Conservation (phyloP, 2,797 vertebrate species). For the Thamnophis elegans region DNA sequence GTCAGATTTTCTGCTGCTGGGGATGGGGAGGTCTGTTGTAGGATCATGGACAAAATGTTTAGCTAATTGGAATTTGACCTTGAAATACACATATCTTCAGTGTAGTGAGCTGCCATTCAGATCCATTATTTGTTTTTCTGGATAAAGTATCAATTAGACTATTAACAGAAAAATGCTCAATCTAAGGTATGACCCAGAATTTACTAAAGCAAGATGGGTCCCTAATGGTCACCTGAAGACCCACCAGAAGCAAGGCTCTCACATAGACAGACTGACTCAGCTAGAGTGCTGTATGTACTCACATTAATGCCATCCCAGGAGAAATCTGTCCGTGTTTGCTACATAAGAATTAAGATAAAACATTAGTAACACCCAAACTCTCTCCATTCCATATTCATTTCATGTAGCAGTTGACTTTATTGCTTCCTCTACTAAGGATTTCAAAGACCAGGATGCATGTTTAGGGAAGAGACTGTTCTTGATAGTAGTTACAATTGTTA, state of each 20-base stretch:
- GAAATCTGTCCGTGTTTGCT: slow-evolving; percentile 95
- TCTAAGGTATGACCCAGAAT: background rate
- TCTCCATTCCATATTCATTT: background rate
- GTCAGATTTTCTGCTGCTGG: background rate
- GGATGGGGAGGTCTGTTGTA: background rate
- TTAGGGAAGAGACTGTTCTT: background rate
- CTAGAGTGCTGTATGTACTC: slow-evolving; percentile 52
- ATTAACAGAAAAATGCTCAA: background rate
- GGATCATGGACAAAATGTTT: background rate
- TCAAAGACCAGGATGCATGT: background rate
- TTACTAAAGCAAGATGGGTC: background rate
- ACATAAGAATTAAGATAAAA: slow-evolving; percentile 66
- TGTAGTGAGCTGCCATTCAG: background rate
- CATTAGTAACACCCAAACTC: slow-evolving; percentile 3
- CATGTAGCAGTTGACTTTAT: background rate
- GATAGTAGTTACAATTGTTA: background rate
- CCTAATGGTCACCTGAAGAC: background rate
- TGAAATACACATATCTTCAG: background rate
- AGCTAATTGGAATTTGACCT: background rate
- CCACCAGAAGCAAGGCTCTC: background rate
- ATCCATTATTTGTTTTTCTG: background rate
- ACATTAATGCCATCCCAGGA: slow-evolving; percentile 95
- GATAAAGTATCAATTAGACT: background rate
- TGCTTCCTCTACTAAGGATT: background rate
- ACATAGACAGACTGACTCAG: background rate